phyloP scores from a whole-genome alignment of 2,113 vertebrate species.

The Sorex araneus region DNA sequence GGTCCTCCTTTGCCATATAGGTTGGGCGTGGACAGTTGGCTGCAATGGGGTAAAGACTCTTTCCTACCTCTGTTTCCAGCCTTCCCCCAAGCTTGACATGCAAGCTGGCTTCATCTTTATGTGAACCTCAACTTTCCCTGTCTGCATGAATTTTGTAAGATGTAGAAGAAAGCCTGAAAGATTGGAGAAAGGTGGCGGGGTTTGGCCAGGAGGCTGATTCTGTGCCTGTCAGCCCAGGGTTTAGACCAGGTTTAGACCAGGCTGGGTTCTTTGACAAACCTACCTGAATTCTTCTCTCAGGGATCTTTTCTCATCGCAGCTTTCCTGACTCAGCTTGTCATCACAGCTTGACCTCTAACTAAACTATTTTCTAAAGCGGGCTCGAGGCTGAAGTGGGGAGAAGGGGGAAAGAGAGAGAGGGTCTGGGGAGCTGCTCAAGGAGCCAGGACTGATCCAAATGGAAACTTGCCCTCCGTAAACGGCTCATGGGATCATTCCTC shows the following conservation, averaged over 20 bases:
- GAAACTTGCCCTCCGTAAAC: constrained; percentile 15
- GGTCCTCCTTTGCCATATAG: background rate
- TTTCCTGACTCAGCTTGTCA: background rate
- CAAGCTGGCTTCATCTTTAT: background rate
- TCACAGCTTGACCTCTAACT: background rate
- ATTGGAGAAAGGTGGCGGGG: rapidly evolving
- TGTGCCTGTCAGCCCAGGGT: background rate
- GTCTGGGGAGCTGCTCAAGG: background rate
- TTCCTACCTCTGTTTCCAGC: background rate
- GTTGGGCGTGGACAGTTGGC: background rate
- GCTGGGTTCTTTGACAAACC: background rate
- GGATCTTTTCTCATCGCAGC: background rate
- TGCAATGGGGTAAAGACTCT: background rate
- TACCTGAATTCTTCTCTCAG: background rate
- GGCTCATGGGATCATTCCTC: background rate
- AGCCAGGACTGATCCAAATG: background rate
- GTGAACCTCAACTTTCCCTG: constrained; percentile 4
- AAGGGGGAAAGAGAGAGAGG: background rate
- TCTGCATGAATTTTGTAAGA: background rate
- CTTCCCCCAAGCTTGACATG: background rate
- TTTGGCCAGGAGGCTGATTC: background rate
- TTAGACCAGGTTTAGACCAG: background rate
- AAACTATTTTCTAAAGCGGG: background rate
- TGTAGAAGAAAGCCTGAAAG: background rate
- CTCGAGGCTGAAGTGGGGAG: background rate